A percentile compares a stretch with the other conserved stretches of the same genome.
Conservation (phyloP, 2,113 vertebrate species). For the Ailuropoda melanoleuca region DNA sequence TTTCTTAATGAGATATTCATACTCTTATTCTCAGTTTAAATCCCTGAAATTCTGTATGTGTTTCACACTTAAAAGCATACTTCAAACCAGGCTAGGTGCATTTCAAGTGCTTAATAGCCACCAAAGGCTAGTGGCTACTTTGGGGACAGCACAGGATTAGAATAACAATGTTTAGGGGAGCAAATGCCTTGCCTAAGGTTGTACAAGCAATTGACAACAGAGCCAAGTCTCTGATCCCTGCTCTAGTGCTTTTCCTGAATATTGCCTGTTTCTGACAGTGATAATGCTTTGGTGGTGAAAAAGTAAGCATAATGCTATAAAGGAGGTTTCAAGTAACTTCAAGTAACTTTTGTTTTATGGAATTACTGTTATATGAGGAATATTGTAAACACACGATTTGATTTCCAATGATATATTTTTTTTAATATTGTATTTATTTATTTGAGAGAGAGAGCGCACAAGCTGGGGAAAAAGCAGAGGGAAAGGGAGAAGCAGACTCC, state of each 20-base stretch:
- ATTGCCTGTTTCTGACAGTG: background rate
- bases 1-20: background rate
- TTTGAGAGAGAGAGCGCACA: background rate
- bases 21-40: background rate
- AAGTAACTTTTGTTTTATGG: background rate
- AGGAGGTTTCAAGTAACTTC: background rate
- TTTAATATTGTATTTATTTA: background rate
- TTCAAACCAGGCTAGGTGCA: background rate
- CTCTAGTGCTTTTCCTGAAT: background rate
- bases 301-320: background rate
- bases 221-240: background rate
- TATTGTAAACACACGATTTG: background rate
- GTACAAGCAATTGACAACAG: background rate
- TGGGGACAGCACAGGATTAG: background rate
- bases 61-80: background rate
- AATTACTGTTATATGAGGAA: background rate
- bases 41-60: background rate
- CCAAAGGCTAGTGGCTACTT: no score
- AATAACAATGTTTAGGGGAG: background rate
- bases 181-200: background rate
- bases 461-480: background rate
- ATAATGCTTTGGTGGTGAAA: background rate
- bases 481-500: background rate
- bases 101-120: background rate
- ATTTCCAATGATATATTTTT: background rate